phyloP scores from a whole-genome alignment of 2,888 invertebrate species.

The Parapristionchus giblindavisi region DNA sequence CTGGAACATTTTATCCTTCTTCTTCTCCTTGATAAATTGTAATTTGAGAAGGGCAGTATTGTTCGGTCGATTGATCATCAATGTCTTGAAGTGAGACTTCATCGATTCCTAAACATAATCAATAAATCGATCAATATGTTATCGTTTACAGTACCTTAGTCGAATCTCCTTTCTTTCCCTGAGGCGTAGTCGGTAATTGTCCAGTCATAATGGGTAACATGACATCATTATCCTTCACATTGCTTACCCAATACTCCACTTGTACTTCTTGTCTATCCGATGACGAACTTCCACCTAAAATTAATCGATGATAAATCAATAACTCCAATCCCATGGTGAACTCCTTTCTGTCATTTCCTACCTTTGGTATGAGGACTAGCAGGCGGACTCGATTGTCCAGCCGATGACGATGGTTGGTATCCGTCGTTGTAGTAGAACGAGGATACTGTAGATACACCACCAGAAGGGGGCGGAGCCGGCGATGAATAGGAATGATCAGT shows the following conservation, averaged over 20 bases:
- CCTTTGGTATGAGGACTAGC: constrained; percentile 34
- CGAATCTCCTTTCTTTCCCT: no score
- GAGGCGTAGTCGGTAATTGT: constrained; percentile 5
- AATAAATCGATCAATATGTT: neutral
- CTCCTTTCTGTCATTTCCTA: neutral
- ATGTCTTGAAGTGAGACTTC: constrained; percentile 63
- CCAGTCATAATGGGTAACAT: constrained; percentile 5
- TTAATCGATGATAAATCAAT: neutral
- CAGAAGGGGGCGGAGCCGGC: neutral
- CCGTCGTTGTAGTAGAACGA: no score
- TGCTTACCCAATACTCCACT: constrained; percentile 44
- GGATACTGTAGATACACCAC: no score
- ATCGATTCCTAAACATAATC: constrained; percentile 54
- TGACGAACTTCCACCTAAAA: constrained; percentile 9
- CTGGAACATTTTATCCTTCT: constrained; percentile 68
- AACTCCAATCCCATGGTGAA: neutral
- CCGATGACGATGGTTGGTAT: neutral
- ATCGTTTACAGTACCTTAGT: no score
- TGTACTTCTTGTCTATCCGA: constrained; percentile 41
- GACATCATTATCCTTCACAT: neutral
- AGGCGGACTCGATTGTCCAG: constrained; percentile 26
- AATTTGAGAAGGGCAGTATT: constrained; percentile 54
- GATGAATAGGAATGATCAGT: neutral
- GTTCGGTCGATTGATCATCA: constrained; percentile 41
- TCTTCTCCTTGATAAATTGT: constrained; percentile 67